A percentile compares a stretch with the other conserved stretches of the same genome.
These are phyloP conservation scores for Teleogryllus oceanicus DNA, from an alignment of 2,888 invertebrate genomes.

Conservation along the genomic window DNA sequence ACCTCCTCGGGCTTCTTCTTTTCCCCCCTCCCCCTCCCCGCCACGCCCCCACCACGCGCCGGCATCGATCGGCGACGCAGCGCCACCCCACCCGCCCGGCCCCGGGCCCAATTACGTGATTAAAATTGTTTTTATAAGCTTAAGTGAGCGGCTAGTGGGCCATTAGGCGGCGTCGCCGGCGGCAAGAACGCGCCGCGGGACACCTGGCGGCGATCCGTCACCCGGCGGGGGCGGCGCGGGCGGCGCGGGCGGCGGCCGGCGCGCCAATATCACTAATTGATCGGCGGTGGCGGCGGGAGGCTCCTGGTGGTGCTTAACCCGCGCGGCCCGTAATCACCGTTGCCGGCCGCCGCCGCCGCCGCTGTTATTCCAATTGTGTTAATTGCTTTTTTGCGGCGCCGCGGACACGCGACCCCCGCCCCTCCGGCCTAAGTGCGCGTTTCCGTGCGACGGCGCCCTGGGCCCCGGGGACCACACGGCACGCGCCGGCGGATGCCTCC, in stretches of 20 bases:
- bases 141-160: conserved; percentile 22
- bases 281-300: neutral
- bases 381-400: conserved; percentile 24
- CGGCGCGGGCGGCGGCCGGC: neutral
- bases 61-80: no score
- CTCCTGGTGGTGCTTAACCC: neutral
- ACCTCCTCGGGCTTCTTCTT: no score
- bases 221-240: neutral
- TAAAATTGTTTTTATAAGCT: conserved; percentile 30
- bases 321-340: neutral
- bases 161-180: neutral
- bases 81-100: neutral
- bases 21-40: no score
- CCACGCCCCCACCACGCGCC: no score
- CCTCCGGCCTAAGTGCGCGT: neutral
- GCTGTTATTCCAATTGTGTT: conserved; percentile 24
- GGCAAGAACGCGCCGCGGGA: neutral
- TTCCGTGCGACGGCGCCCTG: neutral
- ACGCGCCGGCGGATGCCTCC: neutral
- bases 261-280: conserved; percentile 21
- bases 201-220: neutral
- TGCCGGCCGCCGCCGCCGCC: conserved; percentile 18
- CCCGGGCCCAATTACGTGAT: conserved; percentile 30
- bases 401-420: neutral
- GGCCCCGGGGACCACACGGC: no score